Evolutionary conservation across 2,888 invertebrate genomes (phyloP).

Genomic region (Stictocephala bisonia): DNA sequence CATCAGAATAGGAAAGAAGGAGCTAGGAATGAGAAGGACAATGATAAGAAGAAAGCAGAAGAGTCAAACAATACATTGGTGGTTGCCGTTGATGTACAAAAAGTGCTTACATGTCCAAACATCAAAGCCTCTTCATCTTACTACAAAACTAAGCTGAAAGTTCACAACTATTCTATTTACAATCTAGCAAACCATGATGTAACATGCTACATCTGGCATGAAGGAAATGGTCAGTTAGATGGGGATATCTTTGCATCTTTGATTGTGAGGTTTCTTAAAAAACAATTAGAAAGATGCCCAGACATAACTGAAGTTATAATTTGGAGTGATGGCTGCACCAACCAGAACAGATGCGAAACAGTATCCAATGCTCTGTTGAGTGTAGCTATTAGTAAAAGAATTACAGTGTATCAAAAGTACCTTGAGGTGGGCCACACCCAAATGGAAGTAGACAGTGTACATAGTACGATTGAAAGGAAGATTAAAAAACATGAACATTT

Average conservation of each 20-base stretch:
- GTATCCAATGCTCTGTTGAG: conserved; percentile 28
- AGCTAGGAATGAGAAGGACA: conserved; percentile 15
- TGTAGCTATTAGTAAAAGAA: neutral
- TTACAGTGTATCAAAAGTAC: conserved; percentile 31
- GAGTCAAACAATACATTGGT: conserved; percentile 19
- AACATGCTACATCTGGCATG: conserved; percentile 38
- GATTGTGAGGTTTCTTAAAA: neutral
- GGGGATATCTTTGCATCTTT: conserved; percentile 15
- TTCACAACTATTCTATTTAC: conserved; percentile 21
- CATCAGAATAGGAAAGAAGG: conserved; percentile 40
- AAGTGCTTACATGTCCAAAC: conserved; percentile 39
- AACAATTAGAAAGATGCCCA: neutral
- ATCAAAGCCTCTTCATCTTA: conserved; percentile 37
- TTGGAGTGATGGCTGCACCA: conserved; percentile 34
- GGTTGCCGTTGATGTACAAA: conserved; percentile 42
- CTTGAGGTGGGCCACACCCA: conserved; percentile 31
- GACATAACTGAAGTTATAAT: conserved; percentile 19
- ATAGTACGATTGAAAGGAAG: conserved; percentile 11
- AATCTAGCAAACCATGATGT: conserved; percentile 10
- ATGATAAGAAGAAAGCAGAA: conserved; percentile 21
- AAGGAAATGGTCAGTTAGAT: conserved; percentile 19
- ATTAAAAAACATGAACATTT: conserved; percentile 36
- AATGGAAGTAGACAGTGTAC: conserved; percentile 32
- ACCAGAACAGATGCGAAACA: conserved; percentile 34
- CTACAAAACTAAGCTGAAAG: conserved; percentile 43